Evolutionary conservation across 1,140 invertebrate genomes (phyloP).

Genomic region (Asobara japonica): DNA sequence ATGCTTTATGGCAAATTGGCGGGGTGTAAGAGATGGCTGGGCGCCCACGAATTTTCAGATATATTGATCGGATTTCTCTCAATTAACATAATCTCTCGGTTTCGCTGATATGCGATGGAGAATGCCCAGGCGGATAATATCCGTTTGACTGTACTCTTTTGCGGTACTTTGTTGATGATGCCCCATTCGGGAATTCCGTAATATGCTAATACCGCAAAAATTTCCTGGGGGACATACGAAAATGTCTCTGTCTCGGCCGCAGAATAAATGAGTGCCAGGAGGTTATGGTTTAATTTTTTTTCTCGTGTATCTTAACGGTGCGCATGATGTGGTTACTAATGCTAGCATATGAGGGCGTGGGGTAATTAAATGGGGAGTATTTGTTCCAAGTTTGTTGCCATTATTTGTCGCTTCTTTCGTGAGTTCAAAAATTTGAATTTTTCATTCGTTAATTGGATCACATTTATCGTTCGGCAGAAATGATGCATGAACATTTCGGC

Average conservation of each 20-base stretch:
- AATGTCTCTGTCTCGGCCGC: background rate
- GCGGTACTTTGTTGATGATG: background rate
- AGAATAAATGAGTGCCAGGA: background rate
- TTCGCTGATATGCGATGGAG: background rate
- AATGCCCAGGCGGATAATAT: background rate
- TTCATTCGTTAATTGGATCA: no score
- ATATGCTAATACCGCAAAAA: background rate
- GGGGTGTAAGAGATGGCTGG: background rate
- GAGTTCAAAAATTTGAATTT: no score
- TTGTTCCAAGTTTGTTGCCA: background rate
- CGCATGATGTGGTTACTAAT: background rate
- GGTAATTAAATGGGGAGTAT: background rate
- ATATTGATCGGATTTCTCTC: conserved; percentile 28
- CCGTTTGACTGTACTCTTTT: conserved; percentile 3
- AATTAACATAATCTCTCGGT: conserved; percentile 33
- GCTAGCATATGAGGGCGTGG: background rate
- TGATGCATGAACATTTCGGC: no score
- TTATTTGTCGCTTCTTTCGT: background rate
- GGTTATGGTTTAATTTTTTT: background rate
- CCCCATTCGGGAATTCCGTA: background rate
- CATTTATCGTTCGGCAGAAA: no score
- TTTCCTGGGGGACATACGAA: conserved; percentile 3
- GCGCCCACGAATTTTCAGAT: background rate
- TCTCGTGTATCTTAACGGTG: background rate
- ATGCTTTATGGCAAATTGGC: background rate